Evolutionary conservation across 2,113 vertebrate genomes (phyloP), one percentile per base, ranked within the genome.

Genomic region (Phalacrocorax pelagicus): DNA sequence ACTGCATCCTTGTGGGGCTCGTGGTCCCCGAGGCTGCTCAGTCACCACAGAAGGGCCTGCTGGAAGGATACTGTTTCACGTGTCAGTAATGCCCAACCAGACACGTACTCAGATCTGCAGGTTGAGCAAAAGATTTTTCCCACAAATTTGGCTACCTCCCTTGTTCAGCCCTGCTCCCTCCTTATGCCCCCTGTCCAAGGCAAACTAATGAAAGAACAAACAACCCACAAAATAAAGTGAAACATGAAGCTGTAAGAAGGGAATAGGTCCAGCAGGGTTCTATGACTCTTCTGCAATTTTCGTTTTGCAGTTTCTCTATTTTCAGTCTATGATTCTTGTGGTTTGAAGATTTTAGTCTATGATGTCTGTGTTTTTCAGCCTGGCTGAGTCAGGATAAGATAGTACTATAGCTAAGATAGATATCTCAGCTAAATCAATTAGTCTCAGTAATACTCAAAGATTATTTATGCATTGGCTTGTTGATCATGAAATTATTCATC

Each of bases 401-500:
- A 52, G 17, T 57, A 27, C 49, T 57, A 46, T 32, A 75, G 20
- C 63, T 65, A 7, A 29, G 22, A 59, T 7, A 80, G 49, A 12
- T 27, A 71, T 34, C 34, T 86, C 55, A 57, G 42, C 51, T 67
- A 81, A 90, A 46, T 15, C 61, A 77, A 6, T 80, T 83, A 81
- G n/a, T 85, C 58, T 81, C 51, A 67, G 10, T 55, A 86, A 74
- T 74, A 79, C 22, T 46, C 0, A 0, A 18, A 55, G 42, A 49
- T 59, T 62, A 49, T 71, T 75, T 75, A 40, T 61, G 26, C 18
- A 20, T 55, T 75, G 26, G 10, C 46, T 75, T 86, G 44, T 72
- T 83, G 78, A 65, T 65, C 72, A 61, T 69, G 29, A 87, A 90
- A 82, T 80, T 40, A 52, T 79, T 90, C 36, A 49, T 93, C 59